phyloP scores from a whole-genome alignment of 2,888 invertebrate species.

The Oligia latruncula region DNA sequence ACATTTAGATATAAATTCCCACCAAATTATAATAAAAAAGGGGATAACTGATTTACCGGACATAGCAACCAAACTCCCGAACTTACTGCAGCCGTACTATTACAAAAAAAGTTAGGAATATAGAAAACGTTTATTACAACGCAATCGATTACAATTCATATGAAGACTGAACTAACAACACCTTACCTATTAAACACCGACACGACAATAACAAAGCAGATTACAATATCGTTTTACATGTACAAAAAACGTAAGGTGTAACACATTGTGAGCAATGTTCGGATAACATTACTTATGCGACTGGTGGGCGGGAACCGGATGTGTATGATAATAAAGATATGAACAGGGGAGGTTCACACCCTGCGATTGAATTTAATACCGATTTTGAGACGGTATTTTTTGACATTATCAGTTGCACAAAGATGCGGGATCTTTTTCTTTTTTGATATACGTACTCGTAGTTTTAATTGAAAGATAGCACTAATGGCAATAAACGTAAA shows the following conservation, averaged over 20 bases:
- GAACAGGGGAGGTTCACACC: conserved; percentile 50
- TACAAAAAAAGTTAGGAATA: not conserved
- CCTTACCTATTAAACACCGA: conserved; percentile 38
- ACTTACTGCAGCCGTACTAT: not conserved
- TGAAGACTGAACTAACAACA: conserved; percentile 26
- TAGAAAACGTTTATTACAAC: not conserved
- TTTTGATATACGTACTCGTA: not conserved
- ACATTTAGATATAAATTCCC: conserved; percentile 34
- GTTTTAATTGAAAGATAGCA: not conserved
- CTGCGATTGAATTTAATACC: conserved; percentile 27
- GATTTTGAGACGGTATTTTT: conserved; percentile 14
- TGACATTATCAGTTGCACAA: not conserved
- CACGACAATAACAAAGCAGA: conserved; percentile 27
- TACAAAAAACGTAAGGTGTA: conserved; percentile 62
- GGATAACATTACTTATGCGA: conserved; percentile 66
- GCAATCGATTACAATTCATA: conserved; percentile 11
- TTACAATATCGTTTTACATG: conserved; percentile 66
- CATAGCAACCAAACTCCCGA: not conserved
- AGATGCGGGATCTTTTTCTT: not conserved
- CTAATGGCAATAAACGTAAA: not conserved
- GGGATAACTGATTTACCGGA: not conserved
- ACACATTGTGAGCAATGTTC: conserved; percentile 59
- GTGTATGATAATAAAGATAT: conserved; percentile 68
- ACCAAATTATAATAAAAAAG: conserved; percentile 11
- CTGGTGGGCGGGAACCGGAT: conserved; percentile 72